Conservation (phyloP, 2,888 invertebrate genomes). For the Cylindroiulus punctatus region DNA sequence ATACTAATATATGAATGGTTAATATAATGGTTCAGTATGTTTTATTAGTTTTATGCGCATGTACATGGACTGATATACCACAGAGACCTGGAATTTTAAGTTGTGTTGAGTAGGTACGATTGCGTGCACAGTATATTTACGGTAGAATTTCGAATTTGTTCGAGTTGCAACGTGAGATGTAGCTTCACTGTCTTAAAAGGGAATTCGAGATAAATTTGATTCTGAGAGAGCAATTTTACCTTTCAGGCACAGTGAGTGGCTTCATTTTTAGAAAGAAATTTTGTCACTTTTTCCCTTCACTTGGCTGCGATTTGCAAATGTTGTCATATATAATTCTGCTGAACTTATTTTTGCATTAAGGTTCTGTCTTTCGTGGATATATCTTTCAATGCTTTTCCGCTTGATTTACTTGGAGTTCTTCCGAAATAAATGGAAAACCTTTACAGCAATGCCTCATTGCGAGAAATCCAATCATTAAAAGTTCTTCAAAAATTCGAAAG, state of each 20-base stretch:
- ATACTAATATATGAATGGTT: no score
- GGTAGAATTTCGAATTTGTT: no score
- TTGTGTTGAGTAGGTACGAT: background rate
- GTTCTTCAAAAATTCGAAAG: background rate
- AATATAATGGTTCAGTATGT: no score
- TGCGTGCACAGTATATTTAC: background rate
- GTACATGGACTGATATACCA: no score
- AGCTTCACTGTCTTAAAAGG: background rate
- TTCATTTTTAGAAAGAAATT: slow-evolving; percentile 15
- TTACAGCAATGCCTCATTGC: background rate
- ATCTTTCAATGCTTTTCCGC: background rate
- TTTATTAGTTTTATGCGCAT: no score
- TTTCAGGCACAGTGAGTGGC: slow-evolving; percentile 17
- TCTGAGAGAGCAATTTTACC: slow-evolving; percentile 20
- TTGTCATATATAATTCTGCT: slow-evolving; percentile 9
- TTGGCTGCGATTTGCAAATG: background rate
- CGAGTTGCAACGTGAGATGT: no score
- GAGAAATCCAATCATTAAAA: background rate
- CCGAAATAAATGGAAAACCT: background rate
- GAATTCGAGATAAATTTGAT: slow-evolving; percentile 25
- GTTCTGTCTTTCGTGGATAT: background rate
- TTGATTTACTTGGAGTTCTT: slow-evolving; percentile 6
- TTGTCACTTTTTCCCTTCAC: background rate
- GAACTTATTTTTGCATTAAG: slow-evolving; percentile 29
- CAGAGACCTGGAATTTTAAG: no score